Conservation (phyloP, 2,113 vertebrate species). For the Micromys minutus region DNA sequence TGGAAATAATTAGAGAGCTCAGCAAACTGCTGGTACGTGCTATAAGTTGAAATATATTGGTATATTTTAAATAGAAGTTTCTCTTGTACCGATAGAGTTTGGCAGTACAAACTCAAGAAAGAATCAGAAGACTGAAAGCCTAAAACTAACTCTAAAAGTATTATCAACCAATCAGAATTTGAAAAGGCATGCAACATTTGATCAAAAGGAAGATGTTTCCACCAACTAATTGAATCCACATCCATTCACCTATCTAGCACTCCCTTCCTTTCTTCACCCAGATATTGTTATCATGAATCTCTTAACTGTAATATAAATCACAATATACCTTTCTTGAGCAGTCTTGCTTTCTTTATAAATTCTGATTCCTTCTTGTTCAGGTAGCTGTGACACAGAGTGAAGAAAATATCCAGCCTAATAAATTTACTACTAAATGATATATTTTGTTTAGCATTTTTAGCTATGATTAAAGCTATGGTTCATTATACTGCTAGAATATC, state of each 20-base stretch:
- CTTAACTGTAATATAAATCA: neutral
- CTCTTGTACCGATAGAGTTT: neutral
- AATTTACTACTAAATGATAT: neutral
- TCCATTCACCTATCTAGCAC: too few relatives aligned
- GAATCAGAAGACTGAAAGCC: neutral
- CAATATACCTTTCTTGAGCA: neutral
- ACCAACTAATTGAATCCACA: too few relatives aligned
- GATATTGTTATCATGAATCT: neutral
- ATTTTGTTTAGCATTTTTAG: neutral
- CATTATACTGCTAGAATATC: neutral
- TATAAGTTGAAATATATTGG: neutral
- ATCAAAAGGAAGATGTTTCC: neutral
- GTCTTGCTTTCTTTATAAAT: neutral
- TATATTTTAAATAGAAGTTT: neutral
- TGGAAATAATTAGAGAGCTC: neutral
- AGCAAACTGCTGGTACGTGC: neutral
- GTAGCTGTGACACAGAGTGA: neutral
- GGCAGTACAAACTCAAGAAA: neutral
- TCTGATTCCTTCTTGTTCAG: neutral
- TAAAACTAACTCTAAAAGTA: neutral
- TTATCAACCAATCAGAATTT: neutral
- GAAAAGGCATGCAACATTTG: neutral
- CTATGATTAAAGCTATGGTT: neutral
- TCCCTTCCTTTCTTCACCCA: too few relatives aligned
- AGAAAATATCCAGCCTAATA: neutral